Evolutionary conservation across 1,140 invertebrate genomes (phyloP).

Genomic region (Chlorops oryzae): DNA sequence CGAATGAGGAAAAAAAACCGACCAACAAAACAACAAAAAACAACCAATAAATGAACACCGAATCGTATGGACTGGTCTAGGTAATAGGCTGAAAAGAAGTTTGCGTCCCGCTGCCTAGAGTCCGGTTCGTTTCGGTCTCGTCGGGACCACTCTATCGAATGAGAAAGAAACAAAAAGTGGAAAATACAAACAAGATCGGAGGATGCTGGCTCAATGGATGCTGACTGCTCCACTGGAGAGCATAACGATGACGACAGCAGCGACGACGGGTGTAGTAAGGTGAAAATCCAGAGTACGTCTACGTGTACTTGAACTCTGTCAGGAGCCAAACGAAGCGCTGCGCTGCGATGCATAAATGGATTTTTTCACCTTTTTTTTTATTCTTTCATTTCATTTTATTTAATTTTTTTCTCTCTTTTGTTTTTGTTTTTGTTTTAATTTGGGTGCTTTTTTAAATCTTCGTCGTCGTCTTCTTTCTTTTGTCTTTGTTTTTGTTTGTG

Average conservation of each 20-base stretch:
- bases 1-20: conserved; percentile 2
- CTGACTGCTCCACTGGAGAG: not conserved
- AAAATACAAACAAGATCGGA: not conserved
- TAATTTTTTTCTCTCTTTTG: not conserved
- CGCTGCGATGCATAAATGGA: not conserved
- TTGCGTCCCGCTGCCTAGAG: too few species aligned
- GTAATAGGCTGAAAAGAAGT: too few species aligned
- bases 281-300: not conserved
- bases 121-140: too few species aligned
- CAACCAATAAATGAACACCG: too few species aligned
- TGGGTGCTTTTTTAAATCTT: not conserved
- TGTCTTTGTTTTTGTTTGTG: not conserved
- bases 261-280: not conserved
- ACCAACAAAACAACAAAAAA: too few species aligned
- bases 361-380: not conserved
- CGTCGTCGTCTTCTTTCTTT: not conserved
- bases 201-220: too few species aligned
- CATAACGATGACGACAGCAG: not conserved
- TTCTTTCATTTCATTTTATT: not conserved
- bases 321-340: not conserved
- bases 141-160: too few species aligned
- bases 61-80: too few species aligned
- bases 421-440: not conserved
- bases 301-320: not conserved
- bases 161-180: not conserved